Base-by-base conservation (phyloP, 2,888 invertebrate genomes). In the Drosophila suboccidentalis region DNA sequence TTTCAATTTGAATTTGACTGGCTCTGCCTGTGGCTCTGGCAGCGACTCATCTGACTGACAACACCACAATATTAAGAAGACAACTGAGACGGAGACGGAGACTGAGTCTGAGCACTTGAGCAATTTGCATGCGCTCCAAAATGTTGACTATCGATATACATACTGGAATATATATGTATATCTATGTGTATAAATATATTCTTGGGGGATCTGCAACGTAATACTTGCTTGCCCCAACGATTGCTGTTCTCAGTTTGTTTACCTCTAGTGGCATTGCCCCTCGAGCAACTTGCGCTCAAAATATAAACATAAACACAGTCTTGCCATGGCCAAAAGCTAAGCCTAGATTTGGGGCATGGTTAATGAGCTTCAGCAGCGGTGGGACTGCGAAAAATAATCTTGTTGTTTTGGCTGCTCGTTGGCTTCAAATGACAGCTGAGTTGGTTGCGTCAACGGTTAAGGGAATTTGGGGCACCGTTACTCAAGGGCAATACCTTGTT, bases 1-100 rank as follows among this genome's bases (percentile, higher is more conserved):
- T 80, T 80, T 65, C 64, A 60, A 80, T 80, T 82, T 78, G 69
- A 83, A 81, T 86, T 79, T 75, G 62, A 64, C 77, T 74, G 67
- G 60, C 71, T 65, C 49, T 60, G 44, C 10, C 29, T 43, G 36
- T 67, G 76, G 59, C 72, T 49, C 41, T 54, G 67, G 54, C 54
- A 13, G 8, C 47, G 11, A 63, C 77, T 67, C 75, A 43, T 73
- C 67, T 71, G 46, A 19, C 61, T 64, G 71, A 58, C 63, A 71
- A 55, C 59, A 63, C 36, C 46, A 67, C 63, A 73, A 76, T 46
- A 60, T 54, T 9, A 17, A 44, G 47, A 53, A 41, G 50, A 50
- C 60, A 64, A 57, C 53, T 36, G 19, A 59, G 50, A 36, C 57
- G 8, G 8, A 8, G 29, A 57, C 53, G 29, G 19, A 59, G 50